Percentiles rank a stretch among this genome's conserved stretches.
phyloP scores from a whole-genome alignment of 2,797 vertebrate genomes.

The Eremophila alpestris region DNA sequence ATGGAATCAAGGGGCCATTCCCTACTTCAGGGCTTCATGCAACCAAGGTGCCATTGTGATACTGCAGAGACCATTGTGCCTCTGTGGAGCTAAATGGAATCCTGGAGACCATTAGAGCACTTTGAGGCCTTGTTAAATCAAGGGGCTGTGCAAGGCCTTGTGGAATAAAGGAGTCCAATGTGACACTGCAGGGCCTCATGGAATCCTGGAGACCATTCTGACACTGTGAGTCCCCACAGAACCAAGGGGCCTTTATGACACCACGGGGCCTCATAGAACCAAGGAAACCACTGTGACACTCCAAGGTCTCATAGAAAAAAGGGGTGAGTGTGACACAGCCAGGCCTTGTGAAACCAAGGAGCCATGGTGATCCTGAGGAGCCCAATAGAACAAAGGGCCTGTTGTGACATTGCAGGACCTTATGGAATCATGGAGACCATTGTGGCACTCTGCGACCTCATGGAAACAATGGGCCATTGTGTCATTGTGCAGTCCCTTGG shows the following conservation, averaged over 20 bases:
- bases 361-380: background rate
- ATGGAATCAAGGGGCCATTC: too few relatives aligned
- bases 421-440: background rate
- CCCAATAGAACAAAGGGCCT: background rate
- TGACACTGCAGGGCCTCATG: background rate
- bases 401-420: too few relatives aligned
- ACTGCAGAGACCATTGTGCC: too few relatives aligned
- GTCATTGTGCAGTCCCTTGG: background rate
- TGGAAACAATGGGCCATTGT: background rate
- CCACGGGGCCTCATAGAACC: background rate
- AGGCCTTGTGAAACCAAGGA: background rate
- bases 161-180: background rate
- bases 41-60: background rate
- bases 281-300: background rate
- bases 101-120: background rate
- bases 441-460: background rate
- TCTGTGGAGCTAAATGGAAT: too few relatives aligned
- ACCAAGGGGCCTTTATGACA: background rate
- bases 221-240: too few relatives aligned
- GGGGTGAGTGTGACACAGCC: background rate
- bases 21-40: background rate
- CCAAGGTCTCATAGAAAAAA: background rate
- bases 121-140: background rate
- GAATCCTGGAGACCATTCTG: too few relatives aligned
- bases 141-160: background rate